phyloP scores from a whole-genome alignment of 2,888 invertebrate genomes.

The Cyclophora punctaria region DNA sequence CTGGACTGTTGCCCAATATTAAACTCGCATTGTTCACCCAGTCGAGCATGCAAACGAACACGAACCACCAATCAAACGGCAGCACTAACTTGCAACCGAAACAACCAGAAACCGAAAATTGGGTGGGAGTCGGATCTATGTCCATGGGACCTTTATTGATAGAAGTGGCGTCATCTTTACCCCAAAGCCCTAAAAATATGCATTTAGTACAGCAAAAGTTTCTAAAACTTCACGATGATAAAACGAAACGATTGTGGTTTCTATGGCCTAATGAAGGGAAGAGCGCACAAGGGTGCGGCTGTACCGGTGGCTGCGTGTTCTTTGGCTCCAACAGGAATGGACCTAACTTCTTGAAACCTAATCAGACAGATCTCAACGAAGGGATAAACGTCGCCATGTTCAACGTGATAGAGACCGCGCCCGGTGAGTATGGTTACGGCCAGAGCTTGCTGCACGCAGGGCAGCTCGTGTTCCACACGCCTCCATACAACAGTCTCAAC shows the following conservation, averaged over 20 bases:
- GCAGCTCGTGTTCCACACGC: conserved; percentile 91
- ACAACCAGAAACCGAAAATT: conserved; percentile 77
- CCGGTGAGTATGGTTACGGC: conserved; percentile 92
- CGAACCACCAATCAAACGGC: conserved; percentile 72
- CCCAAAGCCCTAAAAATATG: conserved; percentile 83
- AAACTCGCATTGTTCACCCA: conserved; percentile 78
- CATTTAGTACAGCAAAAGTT: conserved; percentile 88
- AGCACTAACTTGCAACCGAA: conserved; percentile 59
- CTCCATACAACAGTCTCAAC: conserved; percentile 87
- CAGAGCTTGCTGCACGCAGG: conserved; percentile 93
- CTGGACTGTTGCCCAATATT: conserved; percentile 87
- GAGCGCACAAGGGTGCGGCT: conserved; percentile 86
- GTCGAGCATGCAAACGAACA: conserved; percentile 74
- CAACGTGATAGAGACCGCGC: conserved; percentile 80
- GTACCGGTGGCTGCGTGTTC: conserved; percentile 95
- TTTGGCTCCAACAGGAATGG: conserved; percentile 96
- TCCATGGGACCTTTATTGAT: conserved; percentile 92
- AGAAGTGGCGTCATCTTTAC: conserved; percentile 90
- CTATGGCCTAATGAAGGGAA: conserved; percentile 88
- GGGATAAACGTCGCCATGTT: conserved; percentile 89
- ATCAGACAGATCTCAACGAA: conserved; percentile 84
- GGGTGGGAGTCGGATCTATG: conserved; percentile 94
- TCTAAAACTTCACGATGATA: conserved; percentile 87
- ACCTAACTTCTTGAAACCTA: conserved; percentile 89
- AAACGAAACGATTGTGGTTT: conserved; percentile 93